phyloP scores from a whole-genome alignment of 1,140 invertebrate genomes.

The Conus betulinus region DNA sequence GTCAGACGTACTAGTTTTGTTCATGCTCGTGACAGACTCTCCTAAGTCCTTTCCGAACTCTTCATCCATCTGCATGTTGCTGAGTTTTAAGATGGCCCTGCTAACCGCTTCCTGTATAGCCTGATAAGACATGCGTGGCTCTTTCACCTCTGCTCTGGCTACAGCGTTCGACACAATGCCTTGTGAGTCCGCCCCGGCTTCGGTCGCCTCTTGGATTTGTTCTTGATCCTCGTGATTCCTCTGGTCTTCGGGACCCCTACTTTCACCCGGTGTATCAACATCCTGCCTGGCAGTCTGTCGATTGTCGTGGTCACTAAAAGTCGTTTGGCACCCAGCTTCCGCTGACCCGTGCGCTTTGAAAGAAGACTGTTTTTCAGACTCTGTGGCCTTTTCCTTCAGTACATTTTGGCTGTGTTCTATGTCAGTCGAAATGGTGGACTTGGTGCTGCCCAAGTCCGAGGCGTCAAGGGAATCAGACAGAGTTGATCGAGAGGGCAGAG shows the following conservation, averaged over 20 bases:
- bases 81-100: neutral
- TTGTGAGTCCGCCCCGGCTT: no score
- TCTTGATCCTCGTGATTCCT: neutral
- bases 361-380: neutral
- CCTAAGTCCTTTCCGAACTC: neutral
- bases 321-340: no score
- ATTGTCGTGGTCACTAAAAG: no score
- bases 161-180: neutral
- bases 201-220: neutral
- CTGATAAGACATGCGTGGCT: neutral
- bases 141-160: neutral
- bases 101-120: neutral
- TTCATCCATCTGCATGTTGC: neutral
- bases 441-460: neutral
- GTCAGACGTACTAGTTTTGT: neutral
- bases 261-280: no score
- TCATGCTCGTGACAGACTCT: neutral
- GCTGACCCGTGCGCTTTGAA: no score
- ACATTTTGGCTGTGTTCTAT: neutral
- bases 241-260: no score
- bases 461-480: neutral
- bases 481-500: neutral
- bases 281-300: no score
- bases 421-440: neutral
- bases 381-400: neutral